Conservation (phyloP, 2,113 vertebrate species). For the Tetrao urogallus region DNA sequence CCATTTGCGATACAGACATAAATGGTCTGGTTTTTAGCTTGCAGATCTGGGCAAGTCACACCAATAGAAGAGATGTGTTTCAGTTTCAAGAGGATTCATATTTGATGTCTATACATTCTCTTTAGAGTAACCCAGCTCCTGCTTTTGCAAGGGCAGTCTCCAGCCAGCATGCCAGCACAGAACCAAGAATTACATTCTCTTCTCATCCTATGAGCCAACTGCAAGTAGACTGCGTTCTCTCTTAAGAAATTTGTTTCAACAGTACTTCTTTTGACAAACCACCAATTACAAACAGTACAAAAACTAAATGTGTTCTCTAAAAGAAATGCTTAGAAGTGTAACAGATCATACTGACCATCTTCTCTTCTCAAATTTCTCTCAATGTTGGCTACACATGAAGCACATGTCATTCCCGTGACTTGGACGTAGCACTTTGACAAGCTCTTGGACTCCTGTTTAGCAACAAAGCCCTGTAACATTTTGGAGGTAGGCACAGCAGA, state of each 20-base stretch:
- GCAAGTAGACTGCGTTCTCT: accelerated
- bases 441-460: slow-evolving; percentile 60
- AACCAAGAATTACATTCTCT: background rate
- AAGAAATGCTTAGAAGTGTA: background rate
- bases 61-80: accelerated
- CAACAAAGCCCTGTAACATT: background rate
- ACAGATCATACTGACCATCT: slow-evolving; percentile 72
- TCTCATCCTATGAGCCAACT: background rate
- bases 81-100: background rate
- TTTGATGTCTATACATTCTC: background rate
- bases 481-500: background rate
- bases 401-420: slow-evolving; percentile 96
- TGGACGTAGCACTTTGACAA: slow-evolving; percentile 93
- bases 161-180: accelerated
- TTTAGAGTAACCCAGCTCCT: background rate
- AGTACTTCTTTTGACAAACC: background rate
- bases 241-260: background rate
- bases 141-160: background rate
- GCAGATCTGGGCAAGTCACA: background rate
- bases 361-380: slow-evolving; percentile 94
- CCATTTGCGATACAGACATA: background rate
- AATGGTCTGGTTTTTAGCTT: background rate
- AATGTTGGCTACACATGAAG: slow-evolving; percentile 97
- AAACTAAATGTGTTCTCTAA: background rate
- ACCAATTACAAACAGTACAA: background rate